Evolutionary conservation across 2,888 invertebrate species (phyloP), one percentile per base, ranked within the genome.

Genomic region (Clistopyga incitator): DNA sequence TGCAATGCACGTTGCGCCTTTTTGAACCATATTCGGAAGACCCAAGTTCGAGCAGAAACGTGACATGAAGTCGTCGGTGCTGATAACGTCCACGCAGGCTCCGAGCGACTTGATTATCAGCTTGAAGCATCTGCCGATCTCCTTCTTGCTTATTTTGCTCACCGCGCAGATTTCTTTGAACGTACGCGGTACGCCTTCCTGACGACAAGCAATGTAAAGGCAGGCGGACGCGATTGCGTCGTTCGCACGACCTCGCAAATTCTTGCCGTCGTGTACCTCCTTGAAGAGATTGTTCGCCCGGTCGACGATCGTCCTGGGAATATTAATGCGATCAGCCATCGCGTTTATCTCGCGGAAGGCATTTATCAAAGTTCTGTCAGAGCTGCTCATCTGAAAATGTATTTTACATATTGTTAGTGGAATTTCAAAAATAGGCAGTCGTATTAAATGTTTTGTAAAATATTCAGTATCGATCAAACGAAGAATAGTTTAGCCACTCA

Each of bases 131-230:
- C 99, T 94, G 0, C 99, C 99, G 82, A 99, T 99, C 94, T 99
- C 99, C 90, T 99, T 99, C 94, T 99, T 99, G 90, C 99, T 99
- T 80, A 99, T 98, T 94, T 98, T 98, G 91, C 99, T 99, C 71
- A 99, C 98, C 0, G 99, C 99, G 93, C 99, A 99, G 84, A 99
- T 99, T 95, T 99, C 99, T 94, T 98, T 99, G 93, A 99, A 99
- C 13, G 99, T 99, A 87, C 99, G 96, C 0, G 99, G 99, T 0
- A 99, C 99, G 6, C 99, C 98, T 93, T 99, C 99, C 91, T 99
- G 99, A 1, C 99, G 95, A 91, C 99, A 99, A 0, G 99, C 99
- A 85, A 99, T 99, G 93, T 99, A 99, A 38, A 99, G 95, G 93
- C 99, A 99, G 0, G 99, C 99, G 0, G 99, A 99, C 0, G 99